Base-by-base conservation (phyloP, 1,140 invertebrate genomes). In the Carposina sasakii region DNA sequence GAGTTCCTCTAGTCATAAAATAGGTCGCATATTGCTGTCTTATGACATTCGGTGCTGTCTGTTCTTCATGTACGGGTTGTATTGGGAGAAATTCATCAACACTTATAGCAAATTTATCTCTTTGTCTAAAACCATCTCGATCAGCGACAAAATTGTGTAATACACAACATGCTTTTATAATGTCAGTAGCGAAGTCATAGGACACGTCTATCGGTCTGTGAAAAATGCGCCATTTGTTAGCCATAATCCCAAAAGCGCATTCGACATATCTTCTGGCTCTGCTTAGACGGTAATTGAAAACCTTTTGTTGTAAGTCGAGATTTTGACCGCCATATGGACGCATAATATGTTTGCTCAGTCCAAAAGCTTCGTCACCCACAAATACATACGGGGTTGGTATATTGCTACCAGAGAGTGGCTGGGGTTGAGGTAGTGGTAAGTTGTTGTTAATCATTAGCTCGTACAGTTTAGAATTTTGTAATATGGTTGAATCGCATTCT, bases 401-500 rank as follows among this genome's bases (percentile, higher is more conserved):
- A 39, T 39, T 39, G 36, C 36, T 39, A 39, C 36, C 36, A 39
- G 36, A 39, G 36, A 39, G 36, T 39, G 36, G 36, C 36, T 39
- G 36, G 36, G 36, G 36, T 39, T 39, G 36, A 39, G 36, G 36
- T 39, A 39, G 36, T 39, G 36, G 36, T 39, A 39, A 39, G 36
- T 39, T 39, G 15, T 39, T 39, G 36, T 39, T 39, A 39, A 39
- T 39, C 36, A 39, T 39, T 42, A 42, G 24, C 24, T 42, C 40
- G 40, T 42, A 42, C 40, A 42, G 40, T 42, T 42, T 42, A 23
- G 22, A 24, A 42, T 42, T 36, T 9, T 36, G 33, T 12, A 81
- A 85, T 46, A 79, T 57, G 19, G 60, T 51, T 23, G 63, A 67
- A 52, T 85, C 48, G 13, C 41, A 61, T 43, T 76, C 56, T 52